These are phyloP conservation scores for Hepsetus odoe DNA, from an alignment of 2,113 vertebrate species.

Conservation along the genomic window DNA sequence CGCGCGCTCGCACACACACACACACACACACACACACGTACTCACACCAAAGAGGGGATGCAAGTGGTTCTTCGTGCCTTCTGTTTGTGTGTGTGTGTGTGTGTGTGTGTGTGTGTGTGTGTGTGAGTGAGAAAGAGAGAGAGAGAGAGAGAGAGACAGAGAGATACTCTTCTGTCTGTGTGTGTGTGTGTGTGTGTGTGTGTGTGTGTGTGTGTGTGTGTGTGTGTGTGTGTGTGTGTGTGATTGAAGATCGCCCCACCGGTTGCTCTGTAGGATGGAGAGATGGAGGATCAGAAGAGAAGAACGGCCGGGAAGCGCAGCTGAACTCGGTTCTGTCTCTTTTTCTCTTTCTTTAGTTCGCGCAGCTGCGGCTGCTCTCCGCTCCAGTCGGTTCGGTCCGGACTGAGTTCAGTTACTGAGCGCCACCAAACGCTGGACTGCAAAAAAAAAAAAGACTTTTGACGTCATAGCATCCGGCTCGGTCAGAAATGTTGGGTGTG, in stretches of 20 bases:
- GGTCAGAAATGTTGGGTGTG: not conserved
- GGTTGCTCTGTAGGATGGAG: not conserved
- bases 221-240: not conserved
- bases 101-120: too few relatives aligned
- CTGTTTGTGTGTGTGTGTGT: not conserved
- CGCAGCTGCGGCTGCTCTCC: not conserved
- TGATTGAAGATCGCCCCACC: not conserved
- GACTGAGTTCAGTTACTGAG: not conserved
- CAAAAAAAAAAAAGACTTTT: slow-evolving; percentile 3
- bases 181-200: too few relatives aligned
- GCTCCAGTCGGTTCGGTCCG: not conserved
- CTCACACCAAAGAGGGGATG: not conserved
- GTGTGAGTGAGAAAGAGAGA: too few relatives aligned
- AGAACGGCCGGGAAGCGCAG: not conserved
- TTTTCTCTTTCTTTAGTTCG: not conserved
- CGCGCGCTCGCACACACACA: not conserved
- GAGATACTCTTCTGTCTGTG: not conserved
- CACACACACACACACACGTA: not conserved
- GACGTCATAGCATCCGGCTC: slow-evolving; percentile 35
- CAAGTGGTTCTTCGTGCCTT: not conserved
- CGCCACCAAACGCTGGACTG: slow-evolving; percentile 3
- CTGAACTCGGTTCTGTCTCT: not conserved
- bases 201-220: too few relatives aligned
- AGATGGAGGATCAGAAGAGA: too few relatives aligned
- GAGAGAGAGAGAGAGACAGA: too few relatives aligned